phyloP scores from a whole-genome alignment of 2,888 invertebrate genomes.

The Athalia circularis region DNA sequence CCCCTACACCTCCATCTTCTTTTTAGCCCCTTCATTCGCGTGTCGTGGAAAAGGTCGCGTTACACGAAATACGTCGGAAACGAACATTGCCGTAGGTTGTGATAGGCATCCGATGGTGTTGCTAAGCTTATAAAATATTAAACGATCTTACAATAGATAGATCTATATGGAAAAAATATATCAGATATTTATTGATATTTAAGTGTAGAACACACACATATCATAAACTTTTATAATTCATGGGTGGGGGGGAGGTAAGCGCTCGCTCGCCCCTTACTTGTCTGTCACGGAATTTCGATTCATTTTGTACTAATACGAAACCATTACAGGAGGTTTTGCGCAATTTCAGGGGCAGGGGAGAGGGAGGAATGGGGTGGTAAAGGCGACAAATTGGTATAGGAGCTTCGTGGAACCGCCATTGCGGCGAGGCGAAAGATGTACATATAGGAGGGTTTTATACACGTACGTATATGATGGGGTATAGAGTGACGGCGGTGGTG shows the following conservation, averaged over 20 bases:
- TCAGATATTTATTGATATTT: background rate
- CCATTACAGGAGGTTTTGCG: background rate
- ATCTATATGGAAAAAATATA: no score
- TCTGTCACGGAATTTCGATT: constrained; percentile 15
- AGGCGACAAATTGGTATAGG: constrained; percentile 21
- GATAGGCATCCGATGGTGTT: constrained; percentile 28
- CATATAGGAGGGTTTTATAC: background rate
- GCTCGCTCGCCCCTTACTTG: background rate
- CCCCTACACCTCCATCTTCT: background rate
- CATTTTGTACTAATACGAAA: background rate
- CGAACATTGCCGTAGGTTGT: constrained; percentile 16
- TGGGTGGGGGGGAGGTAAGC: no score
- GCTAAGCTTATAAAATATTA: constrained; percentile 3
- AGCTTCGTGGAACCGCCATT: no score
- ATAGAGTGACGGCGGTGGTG: background rate
- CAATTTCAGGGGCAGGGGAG: background rate
- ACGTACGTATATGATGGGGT: background rate
- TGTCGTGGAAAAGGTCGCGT: constrained; percentile 14
- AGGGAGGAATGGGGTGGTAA: background rate
- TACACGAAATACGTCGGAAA: constrained; percentile 5
- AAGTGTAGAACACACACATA: background rate
- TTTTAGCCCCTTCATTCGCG: background rate
- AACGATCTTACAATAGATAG: background rate
- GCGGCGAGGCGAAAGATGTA: background rate
- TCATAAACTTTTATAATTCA: background rate